phyloP scores from a whole-genome alignment of 2,113 vertebrate genomes.

The Anas platyrhynchos region DNA sequence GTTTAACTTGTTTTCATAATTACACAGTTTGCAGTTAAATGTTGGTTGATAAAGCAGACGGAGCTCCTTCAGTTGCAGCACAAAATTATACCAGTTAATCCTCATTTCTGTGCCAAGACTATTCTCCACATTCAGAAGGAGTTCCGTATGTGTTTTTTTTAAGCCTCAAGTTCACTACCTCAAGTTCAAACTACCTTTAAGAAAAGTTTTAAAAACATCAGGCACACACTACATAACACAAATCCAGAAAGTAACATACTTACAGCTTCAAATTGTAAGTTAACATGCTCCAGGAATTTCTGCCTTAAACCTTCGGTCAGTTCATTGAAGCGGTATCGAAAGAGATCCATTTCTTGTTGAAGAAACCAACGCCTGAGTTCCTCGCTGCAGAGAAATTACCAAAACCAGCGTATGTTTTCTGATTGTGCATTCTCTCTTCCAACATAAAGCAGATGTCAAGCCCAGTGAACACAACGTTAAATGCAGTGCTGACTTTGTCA shows the following conservation, averaged over 20 bases:
- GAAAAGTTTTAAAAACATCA: neutral
- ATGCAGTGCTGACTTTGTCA: neutral
- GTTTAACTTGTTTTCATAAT: neutral
- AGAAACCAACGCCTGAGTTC: slow-evolving; percentile 98
- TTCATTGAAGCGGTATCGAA: slow-evolving; percentile 88
- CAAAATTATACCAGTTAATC: neutral
- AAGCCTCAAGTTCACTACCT: neutral
- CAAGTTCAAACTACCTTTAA: neutral
- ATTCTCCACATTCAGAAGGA: neutral
- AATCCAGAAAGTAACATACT: slow-evolving; percentile 58
- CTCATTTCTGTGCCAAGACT: neutral
- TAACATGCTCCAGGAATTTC: slow-evolving; percentile 86
- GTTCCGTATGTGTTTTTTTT: neutral
- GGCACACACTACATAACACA: neutral
- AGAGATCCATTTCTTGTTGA: slow-evolving; percentile 97
- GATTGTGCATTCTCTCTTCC: neutral
- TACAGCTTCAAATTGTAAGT: slow-evolving; percentile 89
- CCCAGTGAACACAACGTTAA: neutral
- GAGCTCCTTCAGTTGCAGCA: neutral
- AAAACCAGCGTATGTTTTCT: neutral
- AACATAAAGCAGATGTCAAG: neutral
- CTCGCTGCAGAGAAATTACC: slow-evolving; percentile 79
- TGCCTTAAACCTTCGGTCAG: slow-evolving; percentile 76
- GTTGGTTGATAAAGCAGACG: neutral
- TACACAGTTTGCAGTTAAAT: neutral